Evolutionary conservation across 1,140 invertebrate species (phyloP).

Genomic region (Popillia japonica): DNA sequence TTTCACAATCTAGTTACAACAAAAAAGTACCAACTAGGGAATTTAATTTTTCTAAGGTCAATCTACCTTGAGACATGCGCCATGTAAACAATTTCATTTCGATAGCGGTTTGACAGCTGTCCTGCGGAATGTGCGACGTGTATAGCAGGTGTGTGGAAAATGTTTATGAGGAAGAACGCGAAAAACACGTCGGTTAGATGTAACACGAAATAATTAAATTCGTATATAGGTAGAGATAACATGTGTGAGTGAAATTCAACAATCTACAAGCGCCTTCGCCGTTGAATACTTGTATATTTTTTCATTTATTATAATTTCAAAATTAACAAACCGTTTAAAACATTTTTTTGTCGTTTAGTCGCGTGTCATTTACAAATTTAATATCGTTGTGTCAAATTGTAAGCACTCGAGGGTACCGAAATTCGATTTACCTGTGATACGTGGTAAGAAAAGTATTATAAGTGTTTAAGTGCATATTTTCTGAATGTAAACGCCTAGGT

Average conservation of each 20-base stretch:
- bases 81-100: not conserved
- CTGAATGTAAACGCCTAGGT: not conserved
- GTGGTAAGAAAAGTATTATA: no score
- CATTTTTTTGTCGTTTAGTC: not conserved
- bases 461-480: not conserved
- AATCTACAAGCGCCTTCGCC: not conserved
- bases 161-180: conserved; percentile 1
- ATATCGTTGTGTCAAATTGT: not conserved
- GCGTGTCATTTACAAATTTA: not conserved
- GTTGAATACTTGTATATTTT: not conserved
- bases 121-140: conserved; percentile 40
- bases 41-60: not conserved
- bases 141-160: conserved; percentile 39
- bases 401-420: not conserved
- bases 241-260: not conserved
- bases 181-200: not conserved
- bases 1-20: no score
- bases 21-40: no score
- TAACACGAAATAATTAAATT: not conserved
- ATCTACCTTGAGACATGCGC: conserved; percentile 1
- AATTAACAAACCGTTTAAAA: not conserved
- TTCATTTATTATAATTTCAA: not conserved
- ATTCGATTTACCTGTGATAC: not conserved
- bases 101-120: conserved; percentile 36
- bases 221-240: not conserved